Evolutionary conservation across 2,797 vertebrate genomes (phyloP), one percentile per base, ranked within the genome.

Genomic region (Rhyacichthys aspro): DNA sequence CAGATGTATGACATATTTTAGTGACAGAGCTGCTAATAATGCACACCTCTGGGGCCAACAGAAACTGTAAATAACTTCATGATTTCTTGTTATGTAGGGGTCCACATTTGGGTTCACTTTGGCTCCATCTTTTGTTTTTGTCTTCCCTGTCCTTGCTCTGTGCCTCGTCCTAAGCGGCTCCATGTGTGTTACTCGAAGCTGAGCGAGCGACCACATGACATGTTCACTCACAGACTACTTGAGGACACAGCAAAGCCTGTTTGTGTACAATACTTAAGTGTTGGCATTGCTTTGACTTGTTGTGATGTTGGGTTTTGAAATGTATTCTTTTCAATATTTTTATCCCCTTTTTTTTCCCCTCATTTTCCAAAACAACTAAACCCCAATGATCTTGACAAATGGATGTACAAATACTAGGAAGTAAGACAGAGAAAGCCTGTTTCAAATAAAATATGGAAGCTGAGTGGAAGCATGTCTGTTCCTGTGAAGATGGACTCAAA

Each of bases 281-380:
- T 44, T 49, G 47, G 37, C 42, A 60, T 60, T 11, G 44, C 53
- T 33, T 18, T 59, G 50, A 53, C 50, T 39, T 53, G 49, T 39
- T 53, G 37, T 53, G 50, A 53, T 53, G 32, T 9, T 9, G 32
- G 61, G 37, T 37, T 42, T 28, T 32, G 42, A 18, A 16, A 12
- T 37, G 36, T 16, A 11, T 16, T 64, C n/a, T 43, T 70, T 52
- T 52, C 17, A 37, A 46, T 49, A 47, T 59, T 55, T 59, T 43
- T 28, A 28, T 34, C 16, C 34, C 16, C 59, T 59, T 65, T 76
- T 43, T 34, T 50, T 19, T 28, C 7, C n/a, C 50, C 10, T 11
- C 17, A 17, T 61, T 72, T 57, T 72, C 52, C 52, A 52, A 75
- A 71, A 63, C 56, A 72, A 70, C 67, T 66, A 59, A 38, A 44